Conservation (phyloP, 2,797 vertebrate species). For the Gephyroberyx darwinii region DNA sequence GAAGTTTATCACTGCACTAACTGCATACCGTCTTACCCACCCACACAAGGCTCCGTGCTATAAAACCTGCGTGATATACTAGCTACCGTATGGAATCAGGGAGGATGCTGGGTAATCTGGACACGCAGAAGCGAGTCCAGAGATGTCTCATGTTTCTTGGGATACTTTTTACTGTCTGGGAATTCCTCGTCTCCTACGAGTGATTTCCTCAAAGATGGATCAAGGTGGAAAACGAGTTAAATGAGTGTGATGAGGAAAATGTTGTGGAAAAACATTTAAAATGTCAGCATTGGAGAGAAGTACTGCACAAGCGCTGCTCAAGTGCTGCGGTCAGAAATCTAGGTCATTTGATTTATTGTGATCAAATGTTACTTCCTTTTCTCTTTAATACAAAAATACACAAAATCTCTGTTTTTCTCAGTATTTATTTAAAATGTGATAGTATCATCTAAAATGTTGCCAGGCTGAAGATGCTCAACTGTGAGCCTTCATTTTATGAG, state of each 20-base stretch:
- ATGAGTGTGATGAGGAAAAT: constrained; percentile 49
- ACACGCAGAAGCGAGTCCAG: constrained; percentile 59
- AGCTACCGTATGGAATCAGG: constrained; percentile 60
- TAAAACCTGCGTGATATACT: constrained; percentile 60
- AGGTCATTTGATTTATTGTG: constrained; percentile 43
- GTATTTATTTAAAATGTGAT: constrained; percentile 8
- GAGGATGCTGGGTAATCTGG: constrained; percentile 46
- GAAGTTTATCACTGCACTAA: constrained; percentile 63
- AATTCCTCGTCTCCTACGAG: constrained; percentile 54
- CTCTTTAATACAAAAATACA: constrained; percentile 2
- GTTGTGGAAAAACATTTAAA: constrained; percentile 60
- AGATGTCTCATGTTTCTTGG: constrained; percentile 55
- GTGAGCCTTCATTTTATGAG: neutral
- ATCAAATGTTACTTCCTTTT: constrained; percentile 24
- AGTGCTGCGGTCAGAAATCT: constrained; percentile 34
- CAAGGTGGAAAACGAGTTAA: constrained; percentile 64
- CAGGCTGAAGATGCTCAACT: neutral
- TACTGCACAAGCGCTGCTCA: constrained; percentile 18
- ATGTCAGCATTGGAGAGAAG: constrained; percentile 27
- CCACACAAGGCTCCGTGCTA: constrained; percentile 33
- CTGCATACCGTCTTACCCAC: constrained; percentile 33
- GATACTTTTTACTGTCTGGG: constrained; percentile 56
- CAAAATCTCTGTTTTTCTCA: neutral
- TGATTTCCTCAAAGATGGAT: constrained; percentile 51
- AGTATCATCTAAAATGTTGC: neutral